Percentiles rank a stretch among this genome's conserved stretches.
Evolutionary conservation across 2,888 invertebrate genomes (phyloP).

Genomic region (Tipula vernalis): DNA sequence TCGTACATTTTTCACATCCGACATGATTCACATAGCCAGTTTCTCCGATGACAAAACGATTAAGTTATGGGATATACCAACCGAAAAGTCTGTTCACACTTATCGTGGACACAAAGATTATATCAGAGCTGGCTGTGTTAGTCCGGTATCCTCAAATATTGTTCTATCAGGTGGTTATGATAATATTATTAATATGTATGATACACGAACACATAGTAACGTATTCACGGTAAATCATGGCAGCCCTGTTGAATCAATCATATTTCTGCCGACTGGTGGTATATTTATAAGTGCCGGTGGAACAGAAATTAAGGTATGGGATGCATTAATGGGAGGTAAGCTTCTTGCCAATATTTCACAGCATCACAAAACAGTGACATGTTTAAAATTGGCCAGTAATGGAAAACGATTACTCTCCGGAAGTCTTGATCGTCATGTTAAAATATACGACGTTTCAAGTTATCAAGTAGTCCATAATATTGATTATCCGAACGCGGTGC

Average conservation of each 20-base stretch:
- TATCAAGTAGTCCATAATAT: constrained; percentile 82
- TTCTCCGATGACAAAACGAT: constrained; percentile 86
- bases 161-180: constrained; percentile 84
- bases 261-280: constrained; percentile 81
- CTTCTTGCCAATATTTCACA: constrained; percentile 72
- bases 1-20: constrained; percentile 66
- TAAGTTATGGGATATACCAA: constrained; percentile 83
- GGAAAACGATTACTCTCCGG: constrained; percentile 76
- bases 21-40: constrained; percentile 66
- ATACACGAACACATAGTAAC: constrained; percentile 58
- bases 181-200: constrained; percentile 75
- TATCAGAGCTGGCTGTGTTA: constrained; percentile 70
- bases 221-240: constrained; percentile 72
- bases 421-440: constrained; percentile 86
- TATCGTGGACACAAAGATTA: constrained; percentile 67
- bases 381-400: constrained; percentile 66
- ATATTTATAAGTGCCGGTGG: constrained; percentile 87
- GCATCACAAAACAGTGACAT: constrained; percentile 93
- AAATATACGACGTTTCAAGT: constrained; percentile 76
- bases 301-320: constrained; percentile 87
- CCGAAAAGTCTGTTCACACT: constrained; percentile 55
- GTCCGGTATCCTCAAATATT: constrained; percentile 60
- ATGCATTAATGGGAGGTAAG: constrained; percentile 76
- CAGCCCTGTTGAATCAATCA: constrained; percentile 75
- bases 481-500: constrained; percentile 79